Percentiles rank a stretch among this genome's conserved stretches.
phyloP scores from a whole-genome alignment of 2,113 vertebrate genomes.

The Rhizomys pruinosus region DNA sequence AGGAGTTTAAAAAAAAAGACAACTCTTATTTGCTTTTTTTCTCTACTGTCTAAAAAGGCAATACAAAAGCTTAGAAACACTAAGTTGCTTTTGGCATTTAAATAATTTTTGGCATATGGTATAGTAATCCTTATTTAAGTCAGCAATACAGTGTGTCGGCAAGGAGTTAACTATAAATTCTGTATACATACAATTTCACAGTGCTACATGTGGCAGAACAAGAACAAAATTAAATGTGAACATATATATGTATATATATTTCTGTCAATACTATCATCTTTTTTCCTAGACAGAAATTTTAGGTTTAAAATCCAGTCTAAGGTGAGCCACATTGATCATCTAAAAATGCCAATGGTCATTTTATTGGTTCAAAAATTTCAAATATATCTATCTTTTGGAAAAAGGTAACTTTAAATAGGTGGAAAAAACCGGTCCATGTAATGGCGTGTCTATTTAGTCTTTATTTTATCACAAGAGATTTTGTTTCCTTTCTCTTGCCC shows the following conservation, averaged over 20 bases:
- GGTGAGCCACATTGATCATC: conserved; percentile 16
- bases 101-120: conserved; percentile 49
- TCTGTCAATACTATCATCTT: background rate
- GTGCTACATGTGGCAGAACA: conserved; percentile 42
- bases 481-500: conserved; percentile 81
- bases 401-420: conserved; percentile 36
- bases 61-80: conserved; percentile 52
- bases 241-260: conserved; percentile 68
- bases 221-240: conserved; percentile 49
- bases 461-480: conserved; percentile 76
- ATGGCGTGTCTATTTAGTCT: conserved; percentile 69
- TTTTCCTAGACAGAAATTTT: conserved; percentile 15
- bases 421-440: conserved; percentile 17
- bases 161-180: conserved; percentile 28
- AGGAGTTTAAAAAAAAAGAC: conserved; percentile 34
- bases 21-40: conserved; percentile 49
- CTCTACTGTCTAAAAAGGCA: conserved; percentile 45
- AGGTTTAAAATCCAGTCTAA: conserved; percentile 34
- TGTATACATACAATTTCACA: conserved; percentile 18
- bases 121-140: conserved; percentile 66
- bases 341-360: background rate
- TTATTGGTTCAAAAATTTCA: conserved; percentile 49
- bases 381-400: conserved; percentile 28
- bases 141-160: conserved; percentile 5
- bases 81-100: conserved; percentile 68